Evolutionary conservation across 2,113 vertebrate genomes (phyloP).

Genomic region (Ammodytes dubius): DNA sequence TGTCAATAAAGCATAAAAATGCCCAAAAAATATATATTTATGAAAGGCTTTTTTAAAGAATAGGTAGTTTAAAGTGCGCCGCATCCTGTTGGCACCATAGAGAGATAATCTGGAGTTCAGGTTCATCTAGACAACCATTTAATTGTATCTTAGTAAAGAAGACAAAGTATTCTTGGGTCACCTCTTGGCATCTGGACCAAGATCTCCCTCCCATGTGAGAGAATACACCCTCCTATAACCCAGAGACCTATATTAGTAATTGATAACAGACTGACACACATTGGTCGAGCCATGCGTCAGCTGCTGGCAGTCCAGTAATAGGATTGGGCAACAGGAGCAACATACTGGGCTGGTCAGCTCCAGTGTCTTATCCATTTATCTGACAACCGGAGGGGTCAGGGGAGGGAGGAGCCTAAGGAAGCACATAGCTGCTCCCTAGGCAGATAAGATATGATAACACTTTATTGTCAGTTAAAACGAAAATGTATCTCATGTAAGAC

Average conservation of each 20-base stretch:
- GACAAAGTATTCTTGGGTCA: neutral
- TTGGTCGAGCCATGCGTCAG: slow-evolving; percentile 19
- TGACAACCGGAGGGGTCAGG: neutral
- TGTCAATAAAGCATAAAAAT: no score
- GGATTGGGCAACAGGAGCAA: slow-evolving; percentile 49
- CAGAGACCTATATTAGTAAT: slow-evolving; percentile 15
- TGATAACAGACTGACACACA: slow-evolving; percentile 25
- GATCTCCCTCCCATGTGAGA: neutral
- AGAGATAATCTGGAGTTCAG: no score
- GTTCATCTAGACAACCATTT: no score
- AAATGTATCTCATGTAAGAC: no score
- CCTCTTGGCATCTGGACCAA: neutral
- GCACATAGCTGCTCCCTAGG: neutral
- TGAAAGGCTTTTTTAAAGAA: no score
- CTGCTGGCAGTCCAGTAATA: slow-evolving; percentile 47
- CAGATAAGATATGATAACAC: no score
- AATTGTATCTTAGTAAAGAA: no score
- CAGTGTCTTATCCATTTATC: slow-evolving; percentile 53
- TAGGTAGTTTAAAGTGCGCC: no score
- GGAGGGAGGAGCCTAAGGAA: neutral
- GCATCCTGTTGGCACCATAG: no score
- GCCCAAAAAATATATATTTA: no score
- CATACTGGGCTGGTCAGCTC: slow-evolving; percentile 3
- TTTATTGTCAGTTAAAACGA: no score
- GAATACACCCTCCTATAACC: neutral